A percentile compares a stretch with the other conserved stretches of the same genome.
These are phyloP conservation scores for Schrankia costaestrigalis DNA, from an alignment of 2,888 invertebrate genomes.

Conservation along the genomic window DNA sequence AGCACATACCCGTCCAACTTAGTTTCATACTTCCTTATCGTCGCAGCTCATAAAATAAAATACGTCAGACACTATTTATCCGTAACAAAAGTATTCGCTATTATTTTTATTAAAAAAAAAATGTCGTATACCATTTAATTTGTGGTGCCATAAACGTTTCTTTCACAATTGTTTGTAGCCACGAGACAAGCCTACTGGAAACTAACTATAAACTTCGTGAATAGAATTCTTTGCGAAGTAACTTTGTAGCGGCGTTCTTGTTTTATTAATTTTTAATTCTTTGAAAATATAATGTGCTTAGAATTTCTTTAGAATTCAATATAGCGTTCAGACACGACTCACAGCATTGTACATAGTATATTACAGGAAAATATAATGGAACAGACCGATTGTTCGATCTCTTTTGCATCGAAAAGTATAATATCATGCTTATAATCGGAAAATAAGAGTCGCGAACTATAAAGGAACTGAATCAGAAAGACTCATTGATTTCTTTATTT, in stretches of 20 bases:
- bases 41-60: conserved; percentile 15
- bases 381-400: too few species aligned
- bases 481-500: too few species aligned
- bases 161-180: conserved; percentile 33
- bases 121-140: conserved; percentile 23
- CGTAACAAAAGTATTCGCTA: conserved; percentile 13
- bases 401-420: too few species aligned
- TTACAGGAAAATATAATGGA: too few species aligned
- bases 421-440: too few species aligned
- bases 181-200: conserved; percentile 37
- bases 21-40: conserved; percentile 17
- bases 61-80: conserved; percentile 16
- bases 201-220: conserved; percentile 45
- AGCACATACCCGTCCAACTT: conserved; percentile 2
- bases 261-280: too few species aligned
- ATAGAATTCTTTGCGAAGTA: conserved; percentile 30
- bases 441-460: too few species aligned
- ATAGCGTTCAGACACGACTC: too few species aligned
- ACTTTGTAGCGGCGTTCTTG: conserved; percentile 36
- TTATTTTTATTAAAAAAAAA: conserved; percentile 11
- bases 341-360: too few species aligned
- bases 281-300: too few species aligned
- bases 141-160: conserved; percentile 33
- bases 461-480: too few species aligned
- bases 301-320: too few species aligned